Base-by-base conservation (phyloP, 2,113 vertebrate species). In the Anarhynchus alexandrinus region DNA sequence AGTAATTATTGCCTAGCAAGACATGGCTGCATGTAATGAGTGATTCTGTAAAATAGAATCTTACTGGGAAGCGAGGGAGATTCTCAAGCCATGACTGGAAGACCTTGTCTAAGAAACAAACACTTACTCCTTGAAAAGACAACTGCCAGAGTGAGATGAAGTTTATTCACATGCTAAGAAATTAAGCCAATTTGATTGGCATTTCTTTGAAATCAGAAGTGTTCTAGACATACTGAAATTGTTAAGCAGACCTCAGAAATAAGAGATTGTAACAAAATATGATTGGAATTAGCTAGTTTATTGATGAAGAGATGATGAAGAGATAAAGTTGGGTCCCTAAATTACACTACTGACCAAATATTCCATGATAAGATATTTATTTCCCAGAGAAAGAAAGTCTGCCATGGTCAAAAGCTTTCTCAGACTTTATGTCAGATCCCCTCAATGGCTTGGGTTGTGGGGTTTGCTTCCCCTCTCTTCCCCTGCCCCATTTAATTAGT, bases 321-420 rank as follows among this genome's bases (percentile, higher is more conserved):
- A 66, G 29, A 16, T 11, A 23, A 76, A 84, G 2, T 15, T 43
- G 30, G 2, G 11, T 43, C 12, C 11, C 11, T 19, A 21, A 49
- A 4, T 67, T 76, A 32, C 6, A 30, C 18, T 36, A 11, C 16
- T 42, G 19, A 83, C 14, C 19, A 83, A 59, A 45, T 38, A 8
- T 69, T 58, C 5, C 10, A 23, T 21, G 16, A 11, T 26, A 5
- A 47, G 43, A 26, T 0, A 0, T 25, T 17, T 40, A 2, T 65
- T 65, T 18, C 67, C 43, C 25, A 3, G 9, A 49, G n/a, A 85
- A 22, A 43, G 15, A 26, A 64, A 51, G 49, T n/a, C 20, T 59
- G 12, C 5, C 10, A 1, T 40, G 15, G 13, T n/a, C 47, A 52
- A 38, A 86, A 86, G 6, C 4, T 20, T 13, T 76, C n/a, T 59